These are phyloP conservation scores for Eudyptes chrysolophus DNA, from an alignment of 2,113 vertebrate species.

Conservation along the genomic window DNA sequence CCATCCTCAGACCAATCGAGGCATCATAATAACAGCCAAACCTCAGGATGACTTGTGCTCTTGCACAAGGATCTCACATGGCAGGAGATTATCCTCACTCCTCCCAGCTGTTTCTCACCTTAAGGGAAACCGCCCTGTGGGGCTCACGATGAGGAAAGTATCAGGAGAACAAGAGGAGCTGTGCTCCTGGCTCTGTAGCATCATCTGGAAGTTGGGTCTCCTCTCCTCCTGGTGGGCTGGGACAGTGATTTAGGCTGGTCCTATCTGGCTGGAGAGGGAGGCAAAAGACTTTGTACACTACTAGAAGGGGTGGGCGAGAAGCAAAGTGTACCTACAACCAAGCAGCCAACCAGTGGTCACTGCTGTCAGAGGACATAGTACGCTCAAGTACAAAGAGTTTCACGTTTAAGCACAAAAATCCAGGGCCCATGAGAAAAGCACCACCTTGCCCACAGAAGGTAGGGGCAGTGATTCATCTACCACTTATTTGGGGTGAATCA, in stretches of 20 bases:
- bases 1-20: background rate
- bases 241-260: background rate
- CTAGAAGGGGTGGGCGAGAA: rapidly evolving
- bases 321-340: background rate
- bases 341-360: background rate
- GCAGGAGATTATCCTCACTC: background rate
- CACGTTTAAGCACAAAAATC: background rate
- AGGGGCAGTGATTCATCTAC: background rate
- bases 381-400: background rate
- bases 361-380: background rate
- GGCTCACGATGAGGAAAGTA: background rate
- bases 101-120: background rate
- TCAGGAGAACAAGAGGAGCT: background rate
- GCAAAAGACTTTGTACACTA: background rate
- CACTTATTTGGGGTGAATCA: background rate
- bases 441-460: background rate
- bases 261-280: background rate
- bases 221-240: background rate
- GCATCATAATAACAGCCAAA: background rate
- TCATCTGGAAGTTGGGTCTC: background rate
- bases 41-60: background rate
- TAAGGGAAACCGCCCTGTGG: background rate
- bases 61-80: background rate
- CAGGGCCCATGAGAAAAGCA: background rate
- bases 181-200: background rate